A percentile compares a stretch with the other conserved stretches of the same genome.
phyloP scores from a whole-genome alignment of 2,888 invertebrate species.

The Rhopalosiphum nymphaeae region DNA sequence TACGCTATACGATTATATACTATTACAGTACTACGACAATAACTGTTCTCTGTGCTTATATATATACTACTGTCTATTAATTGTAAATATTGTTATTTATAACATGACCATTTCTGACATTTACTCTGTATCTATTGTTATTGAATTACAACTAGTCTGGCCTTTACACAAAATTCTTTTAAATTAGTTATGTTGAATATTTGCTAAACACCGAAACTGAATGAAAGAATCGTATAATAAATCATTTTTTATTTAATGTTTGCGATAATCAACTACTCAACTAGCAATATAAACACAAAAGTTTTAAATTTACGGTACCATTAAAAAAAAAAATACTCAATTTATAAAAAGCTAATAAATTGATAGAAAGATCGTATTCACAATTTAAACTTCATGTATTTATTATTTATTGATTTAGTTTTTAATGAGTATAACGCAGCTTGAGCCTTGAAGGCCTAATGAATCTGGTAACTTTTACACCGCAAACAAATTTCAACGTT shows the following conservation, averaged over 20 bases:
- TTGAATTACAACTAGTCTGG: not conserved
- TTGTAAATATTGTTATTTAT: not conserved
- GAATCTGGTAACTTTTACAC: conserved; percentile 27
- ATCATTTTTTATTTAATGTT: conserved; percentile 35
- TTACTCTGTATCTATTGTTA: not conserved
- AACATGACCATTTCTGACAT: not conserved
- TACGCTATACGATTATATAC: too few species aligned
- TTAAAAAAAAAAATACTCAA: conserved; percentile 5
- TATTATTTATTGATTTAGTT: conserved; percentile 17
- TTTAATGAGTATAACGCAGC: conserved; percentile 6
- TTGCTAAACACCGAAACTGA: not conserved
- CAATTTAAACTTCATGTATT: not conserved
- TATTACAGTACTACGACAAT: too few species aligned
- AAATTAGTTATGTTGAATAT: conserved; percentile 31
- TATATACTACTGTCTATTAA: not conserved
- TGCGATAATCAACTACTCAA: conserved; percentile 14
- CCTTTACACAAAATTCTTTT: conserved; percentile 2
- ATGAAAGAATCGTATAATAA: not conserved
- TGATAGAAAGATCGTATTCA: not conserved
- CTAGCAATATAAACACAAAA: conserved; percentile 35
- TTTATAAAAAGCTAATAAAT: conserved; percentile 5
- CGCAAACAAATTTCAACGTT: not conserved
- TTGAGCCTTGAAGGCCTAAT: not conserved
- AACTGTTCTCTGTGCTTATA: not conserved
- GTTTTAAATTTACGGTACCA: conserved; percentile 42